These are phyloP conservation scores for Prinia subflava DNA, from an alignment of 2,113 vertebrate species.

Conservation along the genomic window DNA sequence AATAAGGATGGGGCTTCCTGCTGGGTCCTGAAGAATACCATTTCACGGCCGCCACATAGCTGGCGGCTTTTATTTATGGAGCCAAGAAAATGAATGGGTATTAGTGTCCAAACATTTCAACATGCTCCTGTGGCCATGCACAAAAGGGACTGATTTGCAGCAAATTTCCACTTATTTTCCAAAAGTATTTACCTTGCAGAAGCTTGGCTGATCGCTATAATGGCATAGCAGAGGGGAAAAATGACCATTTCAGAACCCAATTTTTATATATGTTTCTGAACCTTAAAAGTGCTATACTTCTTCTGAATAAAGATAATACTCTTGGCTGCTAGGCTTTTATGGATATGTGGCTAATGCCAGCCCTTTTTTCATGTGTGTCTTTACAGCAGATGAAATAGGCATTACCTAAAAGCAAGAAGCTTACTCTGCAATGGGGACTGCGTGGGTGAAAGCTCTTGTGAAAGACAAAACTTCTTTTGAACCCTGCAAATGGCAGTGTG, in stretches of 20 bases:
- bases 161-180: conserved; percentile 99
- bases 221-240: conserved; percentile 72
- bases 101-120: conserved; percentile 99
- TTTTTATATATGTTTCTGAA: conserved; percentile 70
- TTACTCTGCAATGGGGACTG: background rate
- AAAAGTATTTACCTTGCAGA: conserved; percentile 88
- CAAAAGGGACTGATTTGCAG: conserved; percentile 99
- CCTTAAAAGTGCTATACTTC: conserved; percentile 66
- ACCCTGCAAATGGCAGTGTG: background rate
- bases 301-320: conserved; percentile 72
- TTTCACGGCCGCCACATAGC: conserved; percentile 97
- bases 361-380: background rate
- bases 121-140: conserved; percentile 98
- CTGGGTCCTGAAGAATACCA: conserved; percentile 99
- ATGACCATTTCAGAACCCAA: conserved; percentile 76
- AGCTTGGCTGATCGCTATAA: conserved; percentile 82
- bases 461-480: background rate
- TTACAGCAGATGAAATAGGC: conserved; percentile 16
- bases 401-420: conserved; percentile 10
- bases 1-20: conserved; percentile 99
- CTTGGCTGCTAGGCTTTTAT: conserved; percentile 64
- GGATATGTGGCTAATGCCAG: conserved; percentile 56
- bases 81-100: conserved; percentile 99
- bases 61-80: conserved; percentile 99
- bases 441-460: background rate